Evolutionary conservation across 2,888 invertebrate genomes (phyloP).

Genomic region (Amiota communis): DNA sequence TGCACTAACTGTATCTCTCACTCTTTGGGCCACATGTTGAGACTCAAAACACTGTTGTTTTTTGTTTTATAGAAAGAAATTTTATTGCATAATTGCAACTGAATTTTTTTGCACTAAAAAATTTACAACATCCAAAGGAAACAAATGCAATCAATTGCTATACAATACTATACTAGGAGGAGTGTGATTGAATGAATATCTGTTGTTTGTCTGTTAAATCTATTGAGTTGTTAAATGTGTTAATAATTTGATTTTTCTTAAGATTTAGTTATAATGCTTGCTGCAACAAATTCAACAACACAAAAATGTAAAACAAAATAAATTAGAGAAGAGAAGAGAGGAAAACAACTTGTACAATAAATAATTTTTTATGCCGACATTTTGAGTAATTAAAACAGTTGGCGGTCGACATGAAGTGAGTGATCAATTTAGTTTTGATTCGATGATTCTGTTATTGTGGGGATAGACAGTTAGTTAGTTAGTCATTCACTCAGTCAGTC

Average conservation of each 20-base stretch:
- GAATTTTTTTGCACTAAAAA: conserved; percentile 57
- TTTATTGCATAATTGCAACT: conserved; percentile 67
- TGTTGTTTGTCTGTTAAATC: conserved; percentile 37
- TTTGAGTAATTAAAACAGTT: conserved; percentile 36
- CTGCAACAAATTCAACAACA: not conserved
- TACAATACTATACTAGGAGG: not conserved
- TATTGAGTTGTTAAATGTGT: conserved; percentile 52
- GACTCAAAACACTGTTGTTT: conserved; percentile 44
- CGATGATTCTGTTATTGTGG: conserved; percentile 9
- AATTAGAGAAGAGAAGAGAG: too few relatives aligned
- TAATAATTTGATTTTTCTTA: conserved; percentile 53
- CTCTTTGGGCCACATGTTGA: conserved; percentile 55
- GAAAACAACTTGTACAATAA: conserved; percentile 1
- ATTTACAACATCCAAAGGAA: not conserved
- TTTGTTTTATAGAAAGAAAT: conserved; percentile 39
- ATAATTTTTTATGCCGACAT: conserved; percentile 42
- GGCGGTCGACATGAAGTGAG: conserved; percentile 37
- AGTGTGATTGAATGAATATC: too few relatives aligned
- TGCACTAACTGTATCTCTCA: conserved; percentile 46
- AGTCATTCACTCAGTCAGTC: conserved; percentile 2
- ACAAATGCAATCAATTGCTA: conserved; percentile 4
- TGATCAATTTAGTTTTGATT: conserved; percentile 26
- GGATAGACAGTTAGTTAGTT: not conserved
- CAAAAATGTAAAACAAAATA: too few relatives aligned
- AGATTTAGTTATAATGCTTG: conserved; percentile 6